Base-by-base conservation (phyloP, 2,888 invertebrate species). In the Crematogaster levior region DNA sequence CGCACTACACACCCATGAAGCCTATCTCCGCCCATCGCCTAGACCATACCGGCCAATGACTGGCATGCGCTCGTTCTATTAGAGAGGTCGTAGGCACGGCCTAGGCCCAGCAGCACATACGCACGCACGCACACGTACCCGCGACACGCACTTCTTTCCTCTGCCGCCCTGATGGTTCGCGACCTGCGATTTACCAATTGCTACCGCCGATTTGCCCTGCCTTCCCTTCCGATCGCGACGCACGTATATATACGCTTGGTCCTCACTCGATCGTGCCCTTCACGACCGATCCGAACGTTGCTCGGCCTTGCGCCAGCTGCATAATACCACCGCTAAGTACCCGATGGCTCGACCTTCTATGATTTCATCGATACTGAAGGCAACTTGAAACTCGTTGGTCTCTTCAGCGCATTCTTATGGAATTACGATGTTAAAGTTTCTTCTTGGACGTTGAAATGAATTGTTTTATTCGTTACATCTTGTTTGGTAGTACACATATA, bases 11-110 rank as follows among this genome's bases (percentile, higher is more conserved):
- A 89, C 90, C 89, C 90, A 89, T 91, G 86, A 79, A 86, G 90
- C 88, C 92, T 93, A 92, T 92, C 91, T 89, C 92, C 92, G 92
- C 92, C 92, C 91, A 92, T 91, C 84, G 87, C 82, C 90, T 91
- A 93, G 91, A 90, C 88, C 85, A 90, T 86, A 83, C 88, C 88
- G 86, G 87, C 92, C 92, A 92, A 92, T 92, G 91, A 90, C 91
- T 89, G 91, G 88, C 90, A 89, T 86, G 88, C 86, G 85, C 30
- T 72, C 73, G 48, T 87, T 88, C 90, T 90, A 89, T 83, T 89
- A 89, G 90, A 88, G 87, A 79, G 77, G 86, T 85, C 82, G 86
- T 89, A 92, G 91, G 90, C 89, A 85, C 79, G 82, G 88, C 87
- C 90, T 91, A 90, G 86, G 87, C 83, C 56, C 30, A 43, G 63